A percentile compares a stretch with the other conserved stretches of the same genome.
These are phyloP conservation scores for Clarias pachynema DNA, from an alignment of 2,797 vertebrate genomes.

Conservation along the genomic window DNA sequence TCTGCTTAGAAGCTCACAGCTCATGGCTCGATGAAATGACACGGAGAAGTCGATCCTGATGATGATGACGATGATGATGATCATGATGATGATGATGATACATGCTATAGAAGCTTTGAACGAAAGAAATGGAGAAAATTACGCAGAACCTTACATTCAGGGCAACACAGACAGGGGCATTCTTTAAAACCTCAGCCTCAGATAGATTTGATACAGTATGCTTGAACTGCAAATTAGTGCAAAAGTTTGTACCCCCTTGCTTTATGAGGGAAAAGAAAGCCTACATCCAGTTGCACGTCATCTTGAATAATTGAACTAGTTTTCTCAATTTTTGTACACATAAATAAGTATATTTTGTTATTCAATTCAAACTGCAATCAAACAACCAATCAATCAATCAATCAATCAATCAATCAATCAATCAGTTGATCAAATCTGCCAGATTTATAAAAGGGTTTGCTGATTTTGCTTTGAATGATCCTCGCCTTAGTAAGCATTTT, in stretches of 20 bases:
- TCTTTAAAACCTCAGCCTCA: background rate
- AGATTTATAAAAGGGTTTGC: background rate
- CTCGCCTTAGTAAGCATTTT: background rate
- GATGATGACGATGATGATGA: background rate
- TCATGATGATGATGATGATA: too few species aligned
- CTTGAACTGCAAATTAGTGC: background rate
- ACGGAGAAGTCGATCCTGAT: background rate
- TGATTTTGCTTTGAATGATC: background rate
- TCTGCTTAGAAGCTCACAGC: background rate
- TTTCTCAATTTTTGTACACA: too few species aligned
- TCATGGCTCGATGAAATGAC: background rate
- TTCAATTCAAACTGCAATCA: background rate
- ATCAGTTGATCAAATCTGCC: background rate
- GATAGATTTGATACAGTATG: background rate
- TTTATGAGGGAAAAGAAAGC: background rate
- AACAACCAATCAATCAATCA: too few species aligned
- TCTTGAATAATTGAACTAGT: background rate
- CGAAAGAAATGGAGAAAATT: background rate
- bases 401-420: too few species aligned
- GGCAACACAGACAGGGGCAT: background rate
- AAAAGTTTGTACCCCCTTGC: background rate
- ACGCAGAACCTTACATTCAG: background rate
- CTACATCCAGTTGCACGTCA: background rate
- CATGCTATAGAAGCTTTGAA: background rate
- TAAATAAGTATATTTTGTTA: too few species aligned